Base-by-base conservation (phyloP, 2,888 invertebrate genomes). In the Acleris sparsana region DNA sequence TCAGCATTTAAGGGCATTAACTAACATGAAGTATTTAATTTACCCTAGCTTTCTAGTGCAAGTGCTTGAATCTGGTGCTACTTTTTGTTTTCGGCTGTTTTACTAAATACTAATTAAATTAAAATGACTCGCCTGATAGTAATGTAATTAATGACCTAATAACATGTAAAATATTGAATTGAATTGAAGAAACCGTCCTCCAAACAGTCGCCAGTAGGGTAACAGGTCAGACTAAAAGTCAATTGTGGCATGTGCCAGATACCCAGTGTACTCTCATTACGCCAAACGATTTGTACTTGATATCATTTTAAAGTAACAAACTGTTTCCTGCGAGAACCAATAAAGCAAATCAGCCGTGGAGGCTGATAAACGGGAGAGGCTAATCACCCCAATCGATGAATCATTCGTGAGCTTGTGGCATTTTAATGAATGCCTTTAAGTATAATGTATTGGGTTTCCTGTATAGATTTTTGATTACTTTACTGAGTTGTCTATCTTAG, bases 201-300 rank as follows among this genome's bases (percentile, higher is more conserved):
- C 3, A 13, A 9, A 39, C 13, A 13, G 39, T 13, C 4, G 39
- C 13, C 39, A 39, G 39, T 39, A 13, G 39, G 39, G 39, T 39
- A 33, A 33, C 33, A 11, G 39, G 39, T 39, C 11, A 13, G 39
- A 39, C 11, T 39, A 39, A 39, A 39, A 39, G 48, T 48, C 17
- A 17, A 48, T 9, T 9, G 48, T 39, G 48, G 17, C 17, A 48
- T 17, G 17, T 48, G 48, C 39, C 39, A 39, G 39, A 39, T 39
- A 39, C 39, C 39, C 39, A 13, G 39, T 39, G 39, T 39, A 11
- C 33, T 33, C 33, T 33, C 60, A 52, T 61, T 33, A 52, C 29
- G 61, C 52, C 20, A 65, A 65, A 56, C 65, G 61, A 61, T 65
- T 56, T 61, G 65, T 65, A 61, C 65, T 65, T 65, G 61, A 65